A percentile compares a stretch with the other conserved stretches of the same genome.
These are phyloP conservation scores for Hydractinia symbiolongicarpus DNA, from an alignment of 30 jellyfish, hydroid and myxozoan species.

Conservation along the genomic window DNA sequence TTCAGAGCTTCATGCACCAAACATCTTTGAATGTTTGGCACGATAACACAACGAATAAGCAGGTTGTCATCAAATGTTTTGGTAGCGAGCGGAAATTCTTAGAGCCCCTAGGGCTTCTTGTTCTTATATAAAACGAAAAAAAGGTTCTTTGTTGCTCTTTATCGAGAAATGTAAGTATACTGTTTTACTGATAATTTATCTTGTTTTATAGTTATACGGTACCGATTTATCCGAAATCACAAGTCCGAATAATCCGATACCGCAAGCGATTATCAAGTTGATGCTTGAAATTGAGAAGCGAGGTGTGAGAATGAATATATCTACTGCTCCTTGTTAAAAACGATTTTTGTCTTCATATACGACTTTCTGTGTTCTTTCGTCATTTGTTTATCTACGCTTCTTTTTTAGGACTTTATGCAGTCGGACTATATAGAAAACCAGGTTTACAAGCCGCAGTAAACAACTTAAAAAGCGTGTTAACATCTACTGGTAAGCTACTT, in stretches of 20 bases:
- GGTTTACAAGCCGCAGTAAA: slow-evolving; percentile 76
- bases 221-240: slow-evolving; percentile 50
- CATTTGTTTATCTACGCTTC: neutral
- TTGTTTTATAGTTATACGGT: slow-evolving; percentile 53
- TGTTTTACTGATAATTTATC: neutral
- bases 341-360: too few relatives aligned
- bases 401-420: slow-evolving; percentile 55
- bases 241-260: slow-evolving; percentile 59
- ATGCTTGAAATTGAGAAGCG: slow-evolving; percentile 72
- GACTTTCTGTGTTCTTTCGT: neutral
- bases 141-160: too few relatives aligned
- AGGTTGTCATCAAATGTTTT: too few relatives aligned
- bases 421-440: slow-evolving; percentile 85
- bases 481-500: slow-evolving; percentile 52
- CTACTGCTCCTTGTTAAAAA: neutral
- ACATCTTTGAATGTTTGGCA: too few relatives aligned
- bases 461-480: slow-evolving; percentile 55
- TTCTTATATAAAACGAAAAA: too few relatives aligned
- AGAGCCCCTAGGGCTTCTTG: too few relatives aligned
- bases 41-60: too few relatives aligned
- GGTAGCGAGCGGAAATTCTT: too few relatives aligned
- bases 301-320: slow-evolving; percentile 26
- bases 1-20: too few relatives aligned
- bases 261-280: slow-evolving; percentile 46
- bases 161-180: too few relatives aligned